Conservation (phyloP, 1,140 invertebrate species). For the Physella acuta region DNA sequence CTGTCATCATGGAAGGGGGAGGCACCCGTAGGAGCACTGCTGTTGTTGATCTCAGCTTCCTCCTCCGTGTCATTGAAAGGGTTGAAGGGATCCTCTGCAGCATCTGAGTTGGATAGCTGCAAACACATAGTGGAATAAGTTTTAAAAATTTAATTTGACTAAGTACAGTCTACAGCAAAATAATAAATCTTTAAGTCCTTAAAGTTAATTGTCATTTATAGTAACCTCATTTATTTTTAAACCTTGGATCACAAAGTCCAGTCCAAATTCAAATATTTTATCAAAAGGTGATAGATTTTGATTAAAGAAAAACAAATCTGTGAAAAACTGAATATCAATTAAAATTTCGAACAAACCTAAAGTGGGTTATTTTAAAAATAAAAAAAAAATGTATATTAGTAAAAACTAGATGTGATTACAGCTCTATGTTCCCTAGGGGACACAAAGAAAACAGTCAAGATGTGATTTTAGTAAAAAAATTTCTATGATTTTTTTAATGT, state of each 20-base stretch:
- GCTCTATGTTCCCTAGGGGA: no score
- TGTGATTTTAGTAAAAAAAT: no score
- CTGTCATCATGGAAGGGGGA: constrained; percentile 44
- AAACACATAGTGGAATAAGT: constrained; percentile 3
- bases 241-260: not conserved
- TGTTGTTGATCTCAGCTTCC: constrained; percentile 29
- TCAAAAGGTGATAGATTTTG: no score
- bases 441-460: no score
- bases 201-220: not conserved
- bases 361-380: no score
- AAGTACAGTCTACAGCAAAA: not conserved
- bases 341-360: no score
- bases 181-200: not conserved
- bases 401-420: no score
- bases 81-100: constrained; percentile 29
- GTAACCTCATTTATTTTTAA: not conserved
- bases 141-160: not conserved
- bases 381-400: no score
- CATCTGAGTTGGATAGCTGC: constrained; percentile 27
- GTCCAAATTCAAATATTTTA: not conserved
- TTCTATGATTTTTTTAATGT: no score
- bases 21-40: constrained; percentile 17
- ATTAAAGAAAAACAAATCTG: no score
- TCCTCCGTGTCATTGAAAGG: constrained; percentile 26
- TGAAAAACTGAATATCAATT: no score